Conservation (phyloP, 1,140 invertebrate species). For the Mya arenaria region DNA sequence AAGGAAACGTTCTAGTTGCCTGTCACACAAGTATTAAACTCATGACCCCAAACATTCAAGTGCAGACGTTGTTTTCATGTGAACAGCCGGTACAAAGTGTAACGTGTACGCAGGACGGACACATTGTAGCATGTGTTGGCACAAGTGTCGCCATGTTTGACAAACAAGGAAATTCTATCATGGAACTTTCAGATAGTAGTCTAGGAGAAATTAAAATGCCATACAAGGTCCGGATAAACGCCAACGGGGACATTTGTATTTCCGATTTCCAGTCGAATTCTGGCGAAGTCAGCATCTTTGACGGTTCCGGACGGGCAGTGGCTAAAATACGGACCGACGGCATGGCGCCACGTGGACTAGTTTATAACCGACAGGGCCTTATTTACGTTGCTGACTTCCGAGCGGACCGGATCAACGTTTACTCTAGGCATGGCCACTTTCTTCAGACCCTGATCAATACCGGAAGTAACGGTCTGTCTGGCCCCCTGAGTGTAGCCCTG, state of each 20-base stretch:
- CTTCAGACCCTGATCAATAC: slow-evolving; percentile 17
- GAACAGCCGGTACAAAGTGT: slow-evolving; percentile 10
- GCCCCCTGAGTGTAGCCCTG: slow-evolving; percentile 37
- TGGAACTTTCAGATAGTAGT: not conserved
- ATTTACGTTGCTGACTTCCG: slow-evolving; percentile 50
- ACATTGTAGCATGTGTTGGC: slow-evolving; percentile 22
- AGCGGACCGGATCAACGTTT: slow-evolving; percentile 38
- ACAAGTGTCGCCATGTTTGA: slow-evolving; percentile 23
- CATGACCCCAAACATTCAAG: not conserved
- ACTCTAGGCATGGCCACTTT: slow-evolving; percentile 44
- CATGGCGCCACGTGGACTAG: slow-evolving; percentile 40
- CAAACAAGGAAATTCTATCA: not conserved
- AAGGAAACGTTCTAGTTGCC: slow-evolving; percentile 28
- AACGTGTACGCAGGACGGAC: slow-evolving; percentile 6
- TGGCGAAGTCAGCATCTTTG: slow-evolving; percentile 42
- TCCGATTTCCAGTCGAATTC: slow-evolving; percentile 47
- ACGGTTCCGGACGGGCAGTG: slow-evolving; percentile 8
- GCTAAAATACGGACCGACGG: slow-evolving; percentile 40
- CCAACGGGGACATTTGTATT: slow-evolving; percentile 43
- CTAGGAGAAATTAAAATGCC: slow-evolving; percentile 43
- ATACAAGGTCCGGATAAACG: slow-evolving; percentile 41
- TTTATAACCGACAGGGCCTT: slow-evolving; percentile 32
- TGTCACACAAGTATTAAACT: slow-evolving; percentile 29
- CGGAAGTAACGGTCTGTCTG: slow-evolving; percentile 8
- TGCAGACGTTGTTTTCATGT: slow-evolving; percentile 30